Evolutionary conservation across 2,797 vertebrate species (phyloP).

Genomic region (Bradypus variegatus): DNA sequence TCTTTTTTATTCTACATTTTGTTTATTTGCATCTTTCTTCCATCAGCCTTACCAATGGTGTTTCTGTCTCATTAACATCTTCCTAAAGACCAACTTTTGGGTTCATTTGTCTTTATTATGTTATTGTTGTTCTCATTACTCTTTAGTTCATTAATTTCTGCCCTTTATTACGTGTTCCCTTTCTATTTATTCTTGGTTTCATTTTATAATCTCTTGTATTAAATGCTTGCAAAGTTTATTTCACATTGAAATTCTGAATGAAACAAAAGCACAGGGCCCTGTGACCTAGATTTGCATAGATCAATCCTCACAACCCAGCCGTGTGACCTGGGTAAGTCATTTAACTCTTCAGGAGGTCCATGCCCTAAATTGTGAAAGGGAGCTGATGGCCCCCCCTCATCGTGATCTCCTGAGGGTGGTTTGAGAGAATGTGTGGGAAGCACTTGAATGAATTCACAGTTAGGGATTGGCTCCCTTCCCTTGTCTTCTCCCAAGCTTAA

Average conservation of each 20-base stretch:
- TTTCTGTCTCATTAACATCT: background rate
- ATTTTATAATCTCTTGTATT: background rate
- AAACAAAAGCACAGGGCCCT: background rate
- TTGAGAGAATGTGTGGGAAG: background rate
- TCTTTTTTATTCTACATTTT: background rate
- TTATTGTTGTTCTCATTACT: background rate
- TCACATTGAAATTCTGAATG: background rate
- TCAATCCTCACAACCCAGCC: background rate
- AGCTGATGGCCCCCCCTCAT: no score
- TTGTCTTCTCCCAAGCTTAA: background rate
- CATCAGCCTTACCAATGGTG: background rate
- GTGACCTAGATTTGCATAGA: background rate
- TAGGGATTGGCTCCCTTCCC: background rate
- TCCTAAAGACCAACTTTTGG: background rate
- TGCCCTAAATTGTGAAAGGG: background rate
- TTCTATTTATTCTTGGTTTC: background rate
- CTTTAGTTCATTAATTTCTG: background rate
- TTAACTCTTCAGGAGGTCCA: background rate
- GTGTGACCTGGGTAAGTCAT: background rate
- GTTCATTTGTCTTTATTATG: background rate
- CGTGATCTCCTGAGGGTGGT: background rate
- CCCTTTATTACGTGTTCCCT: background rate
- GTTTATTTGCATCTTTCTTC: background rate
- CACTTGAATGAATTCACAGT: accelerated
- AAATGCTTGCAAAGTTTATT: background rate